A percentile compares a stretch with the other conserved stretches of the same genome.
phyloP scores from a whole-genome alignment of 1,140 invertebrate species.

The Caenorhabditis inopinata region DNA sequence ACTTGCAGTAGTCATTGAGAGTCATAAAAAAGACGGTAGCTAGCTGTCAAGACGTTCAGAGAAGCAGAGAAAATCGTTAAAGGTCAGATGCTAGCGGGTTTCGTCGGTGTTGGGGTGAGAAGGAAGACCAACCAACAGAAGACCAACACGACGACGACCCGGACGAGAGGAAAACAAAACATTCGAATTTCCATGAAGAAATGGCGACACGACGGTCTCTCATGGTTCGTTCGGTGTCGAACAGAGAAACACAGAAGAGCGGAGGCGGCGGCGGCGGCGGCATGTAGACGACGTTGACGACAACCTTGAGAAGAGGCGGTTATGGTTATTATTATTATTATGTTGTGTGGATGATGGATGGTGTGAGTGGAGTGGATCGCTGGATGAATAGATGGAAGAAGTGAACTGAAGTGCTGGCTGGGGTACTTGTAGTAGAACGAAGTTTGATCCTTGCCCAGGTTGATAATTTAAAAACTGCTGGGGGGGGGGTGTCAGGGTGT shows the following conservation, averaged over 20 bases:
- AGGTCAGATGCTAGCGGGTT: slow-evolving; percentile 16
- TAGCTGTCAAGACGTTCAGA: neutral
- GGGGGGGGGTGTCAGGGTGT: no score
- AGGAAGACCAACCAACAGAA: neutral
- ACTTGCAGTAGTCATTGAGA: no score
- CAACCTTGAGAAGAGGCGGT: slow-evolving; percentile 33
- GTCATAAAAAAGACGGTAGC: neutral
- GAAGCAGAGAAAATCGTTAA: neutral
- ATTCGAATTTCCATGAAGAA: neutral
- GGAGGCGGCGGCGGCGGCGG: no score
- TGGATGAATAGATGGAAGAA: neutral
- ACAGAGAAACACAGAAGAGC: no score
- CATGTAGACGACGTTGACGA: no score
- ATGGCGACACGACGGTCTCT: no score
- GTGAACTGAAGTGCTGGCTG: neutral
- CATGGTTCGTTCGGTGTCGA: neutral
- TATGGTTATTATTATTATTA: slow-evolving; percentile 31
- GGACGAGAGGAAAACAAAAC: neutral
- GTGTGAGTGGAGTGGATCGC: neutral
- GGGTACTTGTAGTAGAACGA: neutral
- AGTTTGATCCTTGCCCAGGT: no score
- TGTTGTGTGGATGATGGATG: no score
- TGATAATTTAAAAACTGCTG: no score
- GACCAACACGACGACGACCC: neutral
- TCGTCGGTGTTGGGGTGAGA: neutral